Evolutionary conservation across 2,797 vertebrate species (phyloP).

Genomic region (Chanos chanos): DNA sequence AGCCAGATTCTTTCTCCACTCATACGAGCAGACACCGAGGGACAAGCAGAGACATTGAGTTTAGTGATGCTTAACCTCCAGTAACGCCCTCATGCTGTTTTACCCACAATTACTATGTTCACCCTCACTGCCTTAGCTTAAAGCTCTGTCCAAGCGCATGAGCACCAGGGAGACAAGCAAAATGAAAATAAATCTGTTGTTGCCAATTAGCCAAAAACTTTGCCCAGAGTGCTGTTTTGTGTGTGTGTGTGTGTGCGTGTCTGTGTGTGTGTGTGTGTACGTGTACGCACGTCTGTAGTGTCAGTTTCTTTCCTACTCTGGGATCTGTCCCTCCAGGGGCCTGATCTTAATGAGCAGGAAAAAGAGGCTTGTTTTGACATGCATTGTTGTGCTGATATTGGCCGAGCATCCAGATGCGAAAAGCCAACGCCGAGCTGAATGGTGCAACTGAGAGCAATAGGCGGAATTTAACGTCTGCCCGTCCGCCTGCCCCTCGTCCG

Average conservation of each 20-base stretch:
- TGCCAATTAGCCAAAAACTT: slow-evolving; percentile 37
- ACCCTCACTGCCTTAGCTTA: slow-evolving; percentile 21
- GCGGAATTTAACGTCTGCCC: slow-evolving; percentile 40
- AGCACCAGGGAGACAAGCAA: slow-evolving; percentile 23
- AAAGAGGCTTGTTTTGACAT: slow-evolving; percentile 38
- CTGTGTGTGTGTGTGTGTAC: too few species aligned
- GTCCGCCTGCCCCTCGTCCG: background rate
- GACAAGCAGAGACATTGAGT: background rate
- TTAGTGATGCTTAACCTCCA: slow-evolving; percentile 7
- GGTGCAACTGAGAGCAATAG: slow-evolving; percentile 45
- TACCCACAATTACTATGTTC: slow-evolving; percentile 28
- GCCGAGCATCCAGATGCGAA: slow-evolving; percentile 46
- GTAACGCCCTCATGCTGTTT: slow-evolving; percentile 25
- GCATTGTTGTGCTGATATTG: slow-evolving; percentile 28
- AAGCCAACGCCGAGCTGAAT: slow-evolving; percentile 33
- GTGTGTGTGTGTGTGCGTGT: too few species aligned
- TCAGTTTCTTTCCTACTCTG: slow-evolving; percentile 25
- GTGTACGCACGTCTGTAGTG: slow-evolving; percentile 2
- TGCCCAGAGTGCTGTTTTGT: slow-evolving; percentile 25
- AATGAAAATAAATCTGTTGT: slow-evolving; percentile 34
- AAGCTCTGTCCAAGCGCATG: slow-evolving; percentile 24
- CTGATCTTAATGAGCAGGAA: slow-evolving; percentile 33
- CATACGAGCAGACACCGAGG: background rate
- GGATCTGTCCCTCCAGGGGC: slow-evolving; percentile 11
- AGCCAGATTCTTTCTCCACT: background rate